Evolutionary conservation across 2,888 invertebrate genomes (phyloP).

Genomic region (Synergus laeviventris): DNA sequence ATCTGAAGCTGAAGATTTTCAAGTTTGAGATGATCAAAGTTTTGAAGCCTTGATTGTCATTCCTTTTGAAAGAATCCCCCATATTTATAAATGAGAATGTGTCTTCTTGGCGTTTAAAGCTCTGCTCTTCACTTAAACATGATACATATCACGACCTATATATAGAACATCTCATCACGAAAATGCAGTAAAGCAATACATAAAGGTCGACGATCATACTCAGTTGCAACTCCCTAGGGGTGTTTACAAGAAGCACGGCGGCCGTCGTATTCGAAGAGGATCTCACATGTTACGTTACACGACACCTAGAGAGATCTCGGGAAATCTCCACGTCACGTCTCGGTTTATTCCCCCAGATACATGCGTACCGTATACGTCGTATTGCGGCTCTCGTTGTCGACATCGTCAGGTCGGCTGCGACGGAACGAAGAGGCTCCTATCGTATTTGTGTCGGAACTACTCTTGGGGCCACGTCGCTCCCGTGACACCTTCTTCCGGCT

Average conservation of each 20-base stretch:
- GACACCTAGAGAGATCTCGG: conserved; percentile 52
- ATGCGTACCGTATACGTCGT: conserved; percentile 49
- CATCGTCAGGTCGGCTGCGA: conserved; percentile 48
- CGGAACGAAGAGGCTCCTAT: conserved; percentile 42
- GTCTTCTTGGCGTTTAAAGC: not conserved
- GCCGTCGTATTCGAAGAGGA: conserved; percentile 52
- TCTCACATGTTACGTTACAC: conserved; percentile 56
- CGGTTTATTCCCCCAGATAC: conserved; percentile 53
- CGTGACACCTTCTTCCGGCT: conserved; percentile 48
- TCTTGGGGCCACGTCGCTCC: conserved; percentile 30
- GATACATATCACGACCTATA: not conserved
- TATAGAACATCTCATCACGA: not conserved
- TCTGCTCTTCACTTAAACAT: not conserved
- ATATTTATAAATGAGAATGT: not conserved
- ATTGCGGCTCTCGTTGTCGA: conserved; percentile 53
- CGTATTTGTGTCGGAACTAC: conserved; percentile 51
- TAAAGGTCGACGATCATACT: conserved; percentile 24
- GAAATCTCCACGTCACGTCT: conserved; percentile 45
- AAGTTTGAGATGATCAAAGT: not conserved
- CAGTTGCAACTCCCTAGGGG: conserved; percentile 34
- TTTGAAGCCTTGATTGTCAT: not conserved
- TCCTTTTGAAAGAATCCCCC: not conserved
- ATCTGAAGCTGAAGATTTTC: not conserved
- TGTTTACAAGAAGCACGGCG: conserved; percentile 1
- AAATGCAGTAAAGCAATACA: not conserved